Conservation (phyloP, 2,113 vertebrate species). For the Odobenus rosmarus region DNA sequence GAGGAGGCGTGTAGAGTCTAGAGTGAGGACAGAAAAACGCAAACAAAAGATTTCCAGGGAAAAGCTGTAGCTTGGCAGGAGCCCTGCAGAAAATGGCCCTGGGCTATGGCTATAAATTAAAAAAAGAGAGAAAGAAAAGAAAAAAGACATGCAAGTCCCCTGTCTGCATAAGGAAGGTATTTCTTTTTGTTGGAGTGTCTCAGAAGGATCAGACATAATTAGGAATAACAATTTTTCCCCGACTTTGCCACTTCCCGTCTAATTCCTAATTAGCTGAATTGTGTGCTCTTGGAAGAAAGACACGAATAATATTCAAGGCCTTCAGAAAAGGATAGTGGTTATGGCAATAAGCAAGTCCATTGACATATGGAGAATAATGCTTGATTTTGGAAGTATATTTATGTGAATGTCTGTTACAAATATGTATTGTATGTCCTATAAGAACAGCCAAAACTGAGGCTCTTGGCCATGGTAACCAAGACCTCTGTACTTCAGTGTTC, state of each 20-base stretch:
- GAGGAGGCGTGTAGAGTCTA: not conserved
- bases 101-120: not conserved
- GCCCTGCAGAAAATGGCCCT: not conserved
- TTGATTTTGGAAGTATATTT: not conserved
- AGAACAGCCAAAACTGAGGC: not conserved
- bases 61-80: not conserved
- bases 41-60: not conserved
- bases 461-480: not conserved
- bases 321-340: not conserved
- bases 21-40: not conserved
- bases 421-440: not conserved
- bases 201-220: conserved; percentile 4
- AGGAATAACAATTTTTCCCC: not conserved
- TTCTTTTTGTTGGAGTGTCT: not conserved
- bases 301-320: not conserved
- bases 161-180: not conserved
- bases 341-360: not conserved
- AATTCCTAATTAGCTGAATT: conserved; percentile 50
- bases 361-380: not conserved
- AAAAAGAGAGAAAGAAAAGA: not conserved
- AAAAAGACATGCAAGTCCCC: not conserved
- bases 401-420: not conserved
- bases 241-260: not conserved
- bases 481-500: not conserved
- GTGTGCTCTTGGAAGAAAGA: not conserved